Conservation (phyloP, 2,888 invertebrate species). For the Drosophila borealis region DNA sequence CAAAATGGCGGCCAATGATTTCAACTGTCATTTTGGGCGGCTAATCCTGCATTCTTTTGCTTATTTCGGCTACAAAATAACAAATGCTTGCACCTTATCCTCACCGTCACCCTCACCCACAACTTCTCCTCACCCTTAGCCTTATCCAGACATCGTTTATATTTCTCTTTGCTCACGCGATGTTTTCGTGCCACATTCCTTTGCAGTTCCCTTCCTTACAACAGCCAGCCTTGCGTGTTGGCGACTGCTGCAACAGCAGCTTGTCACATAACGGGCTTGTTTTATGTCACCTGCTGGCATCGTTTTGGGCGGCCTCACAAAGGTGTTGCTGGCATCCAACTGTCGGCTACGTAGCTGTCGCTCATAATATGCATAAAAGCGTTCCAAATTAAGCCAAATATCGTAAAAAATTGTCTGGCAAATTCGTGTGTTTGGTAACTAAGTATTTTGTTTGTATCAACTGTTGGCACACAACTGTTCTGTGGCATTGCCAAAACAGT, state of each 20-base stretch:
- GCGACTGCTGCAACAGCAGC: constrained; percentile 61
- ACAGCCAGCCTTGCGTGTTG: constrained; percentile 62
- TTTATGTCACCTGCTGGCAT: constrained; percentile 72
- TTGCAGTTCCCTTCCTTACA: constrained; percentile 16
- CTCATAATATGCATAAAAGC: constrained; percentile 66
- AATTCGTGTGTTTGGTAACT: constrained; percentile 28
- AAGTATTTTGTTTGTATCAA: constrained; percentile 23
- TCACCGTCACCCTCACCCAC: constrained; percentile 1
- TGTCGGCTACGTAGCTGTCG: constrained; percentile 45
- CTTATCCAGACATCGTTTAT: constrained; percentile 7
- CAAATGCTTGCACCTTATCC: constrained; percentile 61
- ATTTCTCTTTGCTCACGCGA: constrained; percentile 68
- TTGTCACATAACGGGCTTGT: constrained; percentile 78
- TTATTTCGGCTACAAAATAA: constrained; percentile 67
- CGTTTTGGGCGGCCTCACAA: constrained; percentile 16
- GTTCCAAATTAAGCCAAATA: constrained; percentile 60
- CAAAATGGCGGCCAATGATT: constrained; percentile 67
- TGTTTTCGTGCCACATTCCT: constrained; percentile 46
- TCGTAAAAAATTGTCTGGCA: constrained; percentile 45
- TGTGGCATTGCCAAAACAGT: constrained; percentile 14
- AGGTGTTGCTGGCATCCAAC: constrained; percentile 14
- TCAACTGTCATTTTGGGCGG: constrained; percentile 57
- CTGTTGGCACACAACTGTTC: constrained; percentile 14
- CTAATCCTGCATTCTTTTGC: constrained; percentile 69
- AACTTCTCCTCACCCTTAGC: background rate